Conservation (phyloP, 2,797 vertebrate species). For the Tachyglossus aculeatus region DNA sequence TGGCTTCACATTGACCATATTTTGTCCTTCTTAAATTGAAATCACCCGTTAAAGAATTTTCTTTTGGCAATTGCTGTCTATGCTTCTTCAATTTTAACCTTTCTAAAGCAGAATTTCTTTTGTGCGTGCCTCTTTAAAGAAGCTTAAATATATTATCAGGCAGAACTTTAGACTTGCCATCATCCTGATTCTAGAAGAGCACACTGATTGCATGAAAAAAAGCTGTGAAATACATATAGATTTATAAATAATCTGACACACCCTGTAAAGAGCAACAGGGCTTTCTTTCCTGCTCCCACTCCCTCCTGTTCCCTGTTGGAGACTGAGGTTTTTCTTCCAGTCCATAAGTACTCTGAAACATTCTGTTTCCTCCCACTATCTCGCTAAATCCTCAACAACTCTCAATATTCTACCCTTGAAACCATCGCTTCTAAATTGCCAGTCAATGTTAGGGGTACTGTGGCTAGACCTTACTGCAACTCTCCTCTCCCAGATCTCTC, state of each 20-base stretch:
- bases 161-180: no score
- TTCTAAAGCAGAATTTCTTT: no score
- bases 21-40: no score
- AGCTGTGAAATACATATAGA: no score
- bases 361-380: constrained; percentile 24
- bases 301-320: constrained; percentile 27
- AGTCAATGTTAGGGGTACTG: background rate
- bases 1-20: no score
- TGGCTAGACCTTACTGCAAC: constrained; percentile 15
- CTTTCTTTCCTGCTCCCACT: background rate
- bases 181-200: no score
- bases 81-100: no score
- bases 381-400: background rate
- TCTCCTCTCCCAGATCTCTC: background rate
- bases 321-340: background rate
- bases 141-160: no score
- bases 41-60: no score
- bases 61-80: no score
- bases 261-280: background rate
- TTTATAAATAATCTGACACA: constrained; percentile 4
- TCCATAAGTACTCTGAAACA: constrained; percentile 4
- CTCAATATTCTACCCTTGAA: background rate
- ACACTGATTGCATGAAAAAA: no score
- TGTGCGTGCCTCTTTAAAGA: no score
- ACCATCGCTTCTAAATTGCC: background rate